Conservation (phyloP, 1,140 invertebrate species). For the Tetramorium alpestre region DNA sequence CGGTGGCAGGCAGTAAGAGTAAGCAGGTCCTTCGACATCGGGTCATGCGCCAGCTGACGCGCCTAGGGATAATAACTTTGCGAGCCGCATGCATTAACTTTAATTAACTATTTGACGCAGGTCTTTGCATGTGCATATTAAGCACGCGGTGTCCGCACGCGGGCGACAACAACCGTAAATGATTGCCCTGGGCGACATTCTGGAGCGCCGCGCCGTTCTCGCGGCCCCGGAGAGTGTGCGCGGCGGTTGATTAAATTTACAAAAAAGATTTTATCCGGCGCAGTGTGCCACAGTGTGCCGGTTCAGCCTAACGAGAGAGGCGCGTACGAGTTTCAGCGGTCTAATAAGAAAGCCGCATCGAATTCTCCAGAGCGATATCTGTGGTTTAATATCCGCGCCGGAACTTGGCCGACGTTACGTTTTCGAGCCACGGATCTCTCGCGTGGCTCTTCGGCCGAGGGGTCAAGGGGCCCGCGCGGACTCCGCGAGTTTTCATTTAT, state of each 20-base stretch:
- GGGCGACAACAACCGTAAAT: slow-evolving; percentile 15
- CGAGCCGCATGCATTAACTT: slow-evolving; percentile 75
- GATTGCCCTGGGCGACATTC: slow-evolving; percentile 30
- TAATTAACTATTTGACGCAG: slow-evolving; percentile 77
- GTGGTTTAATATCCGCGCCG: slow-evolving; percentile 23
- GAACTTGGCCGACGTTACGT: slow-evolving; percentile 21
- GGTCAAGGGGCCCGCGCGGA: background rate
- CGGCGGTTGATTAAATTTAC: slow-evolving; percentile 62
- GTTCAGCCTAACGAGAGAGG: slow-evolving; percentile 13
- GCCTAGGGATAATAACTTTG: slow-evolving; percentile 62
- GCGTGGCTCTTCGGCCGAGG: background rate
- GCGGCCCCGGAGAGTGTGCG: no score
- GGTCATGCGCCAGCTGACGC: slow-evolving; percentile 74
- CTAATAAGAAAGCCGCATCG: slow-evolving; percentile 37
- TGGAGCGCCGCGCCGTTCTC: background rate
- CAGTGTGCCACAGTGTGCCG: background rate
- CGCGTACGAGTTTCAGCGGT: background rate
- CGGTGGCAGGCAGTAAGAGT: slow-evolving; percentile 5
- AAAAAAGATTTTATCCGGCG: slow-evolving; percentile 13
- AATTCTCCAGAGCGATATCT: slow-evolving; percentile 16
- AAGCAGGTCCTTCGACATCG: slow-evolving; percentile 54
- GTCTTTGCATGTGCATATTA: slow-evolving; percentile 69
- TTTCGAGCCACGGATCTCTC: background rate
- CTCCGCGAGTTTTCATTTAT: slow-evolving; percentile 63
- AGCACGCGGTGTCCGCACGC: slow-evolving; percentile 22